phyloP scores from a whole-genome alignment of 2,888 invertebrate genomes.

The Tipula vernalis region DNA sequence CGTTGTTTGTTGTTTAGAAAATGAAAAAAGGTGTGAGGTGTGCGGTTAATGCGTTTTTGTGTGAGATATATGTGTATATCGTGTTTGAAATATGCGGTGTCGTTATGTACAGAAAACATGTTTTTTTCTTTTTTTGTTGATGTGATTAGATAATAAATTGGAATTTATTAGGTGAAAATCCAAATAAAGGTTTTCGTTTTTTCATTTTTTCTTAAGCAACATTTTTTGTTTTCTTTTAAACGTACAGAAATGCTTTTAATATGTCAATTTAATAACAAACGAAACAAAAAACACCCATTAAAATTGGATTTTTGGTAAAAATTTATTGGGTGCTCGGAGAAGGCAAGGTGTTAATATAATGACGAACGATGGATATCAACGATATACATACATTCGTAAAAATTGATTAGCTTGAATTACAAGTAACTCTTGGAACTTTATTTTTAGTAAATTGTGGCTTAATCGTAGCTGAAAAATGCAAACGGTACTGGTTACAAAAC shows the following conservation, averaged over 20 bases:
- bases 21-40: neutral
- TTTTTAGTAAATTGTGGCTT: no score
- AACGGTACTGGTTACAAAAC: no score
- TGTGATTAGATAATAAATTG: constrained; percentile 4
- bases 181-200: neutral
- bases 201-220: neutral
- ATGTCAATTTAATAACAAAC: neutral
- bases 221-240: neutral
- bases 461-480: no score
- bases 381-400: no score
- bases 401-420: no score
- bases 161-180: neutral
- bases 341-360: no score
- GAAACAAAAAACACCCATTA: neutral
- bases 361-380: no score
- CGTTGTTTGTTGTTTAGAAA: neutral
- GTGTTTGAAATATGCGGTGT: neutral
- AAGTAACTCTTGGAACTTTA: no score
- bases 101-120: neutral
- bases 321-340: neutral
- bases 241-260: neutral
- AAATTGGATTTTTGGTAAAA: neutral
- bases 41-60: neutral
- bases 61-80: neutral
- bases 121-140: neutral